phyloP scores from a whole-genome alignment of 2,797 vertebrate genomes.

The Oophaga sylvatica region DNA sequence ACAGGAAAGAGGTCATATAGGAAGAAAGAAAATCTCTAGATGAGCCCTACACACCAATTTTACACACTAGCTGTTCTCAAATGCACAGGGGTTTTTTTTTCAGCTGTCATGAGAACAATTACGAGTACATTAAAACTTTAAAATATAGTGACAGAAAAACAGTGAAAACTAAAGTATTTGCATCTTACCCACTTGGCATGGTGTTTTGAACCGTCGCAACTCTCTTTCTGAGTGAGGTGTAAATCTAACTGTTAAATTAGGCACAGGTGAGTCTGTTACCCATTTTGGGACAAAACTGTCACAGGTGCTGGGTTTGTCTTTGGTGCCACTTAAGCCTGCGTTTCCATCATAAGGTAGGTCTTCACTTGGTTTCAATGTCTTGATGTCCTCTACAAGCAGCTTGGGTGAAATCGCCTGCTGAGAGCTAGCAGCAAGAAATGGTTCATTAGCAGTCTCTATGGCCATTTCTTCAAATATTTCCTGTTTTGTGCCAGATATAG shows the following conservation, averaged over 20 bases:
- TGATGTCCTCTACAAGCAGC: not conserved
- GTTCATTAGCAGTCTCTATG: not conserved
- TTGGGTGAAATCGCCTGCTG: not conserved
- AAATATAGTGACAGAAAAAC: not conserved
- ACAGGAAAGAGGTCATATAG: not conserved
- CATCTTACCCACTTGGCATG: slow-evolving; percentile 70
- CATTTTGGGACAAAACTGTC: slow-evolving; percentile 78
- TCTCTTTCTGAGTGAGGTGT: slow-evolving; percentile 80
- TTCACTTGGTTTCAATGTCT: not conserved
- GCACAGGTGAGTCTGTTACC: slow-evolving; percentile 80
- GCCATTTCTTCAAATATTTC: not conserved
- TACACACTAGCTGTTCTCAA: not conserved
- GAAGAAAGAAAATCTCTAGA: not conserved
- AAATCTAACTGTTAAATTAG: slow-evolving; percentile 81
- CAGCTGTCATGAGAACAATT: not conserved
- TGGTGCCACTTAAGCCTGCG: not conserved
- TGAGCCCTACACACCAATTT: not conserved
- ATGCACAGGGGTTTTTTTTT: not conserved
- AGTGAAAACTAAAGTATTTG: not conserved
- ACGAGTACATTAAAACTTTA: not conserved
- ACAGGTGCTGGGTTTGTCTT: not conserved
- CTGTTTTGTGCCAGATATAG: not conserved
- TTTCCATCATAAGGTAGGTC: not conserved
- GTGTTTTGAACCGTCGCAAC: slow-evolving; percentile 75
- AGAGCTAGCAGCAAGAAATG: not conserved